These are phyloP conservation scores for Olivierus martensii DNA, from an alignment of 1,140 invertebrate genomes.

Conservation along the genomic window DNA sequence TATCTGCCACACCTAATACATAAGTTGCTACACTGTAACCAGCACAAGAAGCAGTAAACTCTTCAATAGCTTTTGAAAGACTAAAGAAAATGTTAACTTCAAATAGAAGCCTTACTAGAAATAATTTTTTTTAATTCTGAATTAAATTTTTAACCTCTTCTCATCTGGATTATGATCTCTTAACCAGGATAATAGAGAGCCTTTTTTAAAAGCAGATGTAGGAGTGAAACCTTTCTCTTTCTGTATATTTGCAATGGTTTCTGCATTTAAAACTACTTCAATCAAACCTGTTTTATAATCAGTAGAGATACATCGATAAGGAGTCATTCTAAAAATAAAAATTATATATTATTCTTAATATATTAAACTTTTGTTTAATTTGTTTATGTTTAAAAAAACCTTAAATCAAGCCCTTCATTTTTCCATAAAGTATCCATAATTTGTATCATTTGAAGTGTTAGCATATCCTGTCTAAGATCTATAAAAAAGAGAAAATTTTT, in stretches of 20 bases:
- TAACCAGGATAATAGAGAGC: conserved; percentile 53
- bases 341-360: too few relatives aligned
- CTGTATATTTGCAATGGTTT: conserved; percentile 94
- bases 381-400: too few relatives aligned
- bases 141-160: conserved; percentile 5
- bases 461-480: conserved; percentile 47
- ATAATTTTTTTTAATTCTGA: background rate
- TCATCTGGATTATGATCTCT: conserved; percentile 33
- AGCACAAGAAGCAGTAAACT: conserved; percentile 46
- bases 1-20: conserved; percentile 44
- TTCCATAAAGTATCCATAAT: conserved; percentile 47
- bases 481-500: conserved; percentile 14
- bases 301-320: conserved; percentile 90
- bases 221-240: conserved; percentile 72
- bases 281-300: conserved; percentile 85
- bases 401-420: conserved; percentile 35
- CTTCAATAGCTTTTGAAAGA: conserved; percentile 40
- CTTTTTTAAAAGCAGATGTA: conserved; percentile 71
- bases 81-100: conserved; percentile 19
- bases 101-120: background rate
- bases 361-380: too few relatives aligned
- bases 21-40: conserved; percentile 50
- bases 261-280: conserved; percentile 81
- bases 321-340: conserved; percentile 62
- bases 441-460: conserved; percentile 42